Evolutionary conservation across 1,140 invertebrate genomes (phyloP).

Genomic region (Diplogasteroides magnus): DNA sequence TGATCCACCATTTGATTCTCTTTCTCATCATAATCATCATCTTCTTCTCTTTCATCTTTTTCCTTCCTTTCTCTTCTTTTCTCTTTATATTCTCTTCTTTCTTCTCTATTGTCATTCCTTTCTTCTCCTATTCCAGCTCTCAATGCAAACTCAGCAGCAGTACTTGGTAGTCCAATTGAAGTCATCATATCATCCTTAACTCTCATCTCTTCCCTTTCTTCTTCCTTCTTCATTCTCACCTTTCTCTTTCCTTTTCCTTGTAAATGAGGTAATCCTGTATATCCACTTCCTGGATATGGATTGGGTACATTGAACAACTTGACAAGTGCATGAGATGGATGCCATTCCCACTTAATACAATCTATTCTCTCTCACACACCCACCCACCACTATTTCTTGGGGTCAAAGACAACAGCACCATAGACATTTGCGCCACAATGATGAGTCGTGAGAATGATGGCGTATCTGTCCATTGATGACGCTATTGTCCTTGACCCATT

Average conservation of each 20-base stretch:
- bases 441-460: neutral
- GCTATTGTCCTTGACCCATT: too few relatives aligned
- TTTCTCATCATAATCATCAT: neutral
- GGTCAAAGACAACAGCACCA: neutral
- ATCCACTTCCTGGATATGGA: conserved; percentile 66
- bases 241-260: conserved; percentile 24
- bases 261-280: conserved; percentile 26
- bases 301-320: conserved; percentile 90
- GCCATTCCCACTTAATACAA: conserved; percentile 8
- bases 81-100: conserved; percentile 54
- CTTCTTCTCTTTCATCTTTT: neutral
- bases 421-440: neutral
- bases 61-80: conserved; percentile 1
- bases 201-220: neutral
- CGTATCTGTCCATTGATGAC: conserved; percentile 66
- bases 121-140: conserved; percentile 19
- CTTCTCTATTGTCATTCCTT: conserved; percentile 58
- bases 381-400: neutral
- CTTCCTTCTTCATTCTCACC: conserved; percentile 15
- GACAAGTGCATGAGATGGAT: conserved; percentile 77
- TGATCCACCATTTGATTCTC: neutral
- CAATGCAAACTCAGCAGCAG: conserved; percentile 26
- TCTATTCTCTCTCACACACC: neutral
- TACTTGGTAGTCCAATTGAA: conserved; percentile 28
- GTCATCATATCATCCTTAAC: neutral